These are phyloP conservation scores for Meandrina meandrites DNA, from an alignment of 92 coral and sea anemone species.

Conservation along the genomic window DNA sequence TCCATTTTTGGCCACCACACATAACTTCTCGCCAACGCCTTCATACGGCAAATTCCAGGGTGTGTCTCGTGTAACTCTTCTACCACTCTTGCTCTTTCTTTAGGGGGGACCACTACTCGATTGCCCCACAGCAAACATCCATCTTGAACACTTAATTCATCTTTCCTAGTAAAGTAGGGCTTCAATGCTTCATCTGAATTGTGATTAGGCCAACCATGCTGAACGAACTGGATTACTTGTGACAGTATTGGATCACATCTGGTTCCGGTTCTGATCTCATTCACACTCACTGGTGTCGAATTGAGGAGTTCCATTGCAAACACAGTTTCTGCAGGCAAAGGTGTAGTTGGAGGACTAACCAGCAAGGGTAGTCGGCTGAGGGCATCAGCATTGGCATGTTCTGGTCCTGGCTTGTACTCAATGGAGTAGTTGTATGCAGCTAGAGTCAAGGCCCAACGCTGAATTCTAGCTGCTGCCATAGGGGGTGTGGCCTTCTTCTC, in stretches of 20 bases:
- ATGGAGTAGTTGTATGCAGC: constrained; percentile 47
- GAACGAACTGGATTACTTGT: too few species aligned
- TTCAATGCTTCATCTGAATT: too few species aligned
- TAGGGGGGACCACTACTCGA: constrained; percentile 32
- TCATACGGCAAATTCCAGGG: too few species aligned
- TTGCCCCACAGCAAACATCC: constrained; percentile 34
- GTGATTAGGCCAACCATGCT: too few species aligned
- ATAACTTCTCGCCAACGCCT: too few species aligned
- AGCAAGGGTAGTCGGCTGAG: constrained; percentile 30
- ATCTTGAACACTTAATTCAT: constrained; percentile 35
- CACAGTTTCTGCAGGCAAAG: constrained; percentile 31
- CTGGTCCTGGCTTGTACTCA: constrained; percentile 57
- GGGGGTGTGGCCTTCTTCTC: constrained; percentile 57
- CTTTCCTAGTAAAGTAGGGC: background rate
- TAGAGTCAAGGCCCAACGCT: constrained; percentile 22
- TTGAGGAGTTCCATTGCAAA: constrained; percentile 31
- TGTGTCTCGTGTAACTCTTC: too few species aligned
- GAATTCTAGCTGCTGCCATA: constrained; percentile 56
- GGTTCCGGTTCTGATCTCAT: constrained; percentile 19
- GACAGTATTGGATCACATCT: background rate
- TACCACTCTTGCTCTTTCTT: constrained; percentile 16
- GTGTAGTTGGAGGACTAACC: constrained; percentile 17
- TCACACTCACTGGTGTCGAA: constrained; percentile 29
- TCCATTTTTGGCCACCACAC: background rate
- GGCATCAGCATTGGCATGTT: constrained; percentile 47